Percentiles rank a stretch among this genome's conserved stretches.
Conservation (phyloP, 2,113 vertebrate species). For the Malaclemys terrapin region DNA sequence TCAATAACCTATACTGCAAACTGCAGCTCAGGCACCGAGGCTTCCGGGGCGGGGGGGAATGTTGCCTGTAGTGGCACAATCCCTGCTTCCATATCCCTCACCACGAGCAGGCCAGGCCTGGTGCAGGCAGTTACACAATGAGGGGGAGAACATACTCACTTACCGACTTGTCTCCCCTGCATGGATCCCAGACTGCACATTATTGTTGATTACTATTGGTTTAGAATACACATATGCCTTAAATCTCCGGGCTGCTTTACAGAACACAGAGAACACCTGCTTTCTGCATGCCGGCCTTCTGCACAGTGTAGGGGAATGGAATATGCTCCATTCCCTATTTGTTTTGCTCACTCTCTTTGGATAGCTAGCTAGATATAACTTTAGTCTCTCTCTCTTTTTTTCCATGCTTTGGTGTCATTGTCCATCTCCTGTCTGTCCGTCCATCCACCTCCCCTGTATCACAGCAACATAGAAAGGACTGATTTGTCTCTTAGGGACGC, state of each 20-base stretch:
- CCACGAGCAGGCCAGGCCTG: not conserved
- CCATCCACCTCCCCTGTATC: not conserved
- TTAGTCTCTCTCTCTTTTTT: not conserved
- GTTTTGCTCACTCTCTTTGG: no score
- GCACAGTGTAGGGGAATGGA: not conserved
- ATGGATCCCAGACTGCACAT: not conserved
- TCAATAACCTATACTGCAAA: not conserved
- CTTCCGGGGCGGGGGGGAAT: no score
- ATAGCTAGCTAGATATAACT: not conserved
- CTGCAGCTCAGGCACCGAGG: not conserved
- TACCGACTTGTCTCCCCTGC: not conserved
- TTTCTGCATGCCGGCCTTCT: not conserved
- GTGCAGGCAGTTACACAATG: not conserved
- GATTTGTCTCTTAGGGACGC: not conserved
- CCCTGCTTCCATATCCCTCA: not conserved
- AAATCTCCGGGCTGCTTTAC: not conserved
- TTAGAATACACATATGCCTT: not conserved
- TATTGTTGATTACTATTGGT: not conserved
- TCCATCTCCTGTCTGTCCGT: not conserved
- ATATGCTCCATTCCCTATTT: not conserved
- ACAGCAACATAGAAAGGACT: not conserved
- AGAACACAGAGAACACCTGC: not conserved
- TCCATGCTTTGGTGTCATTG: not conserved
- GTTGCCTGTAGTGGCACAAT: not conserved
- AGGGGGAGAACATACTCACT: not conserved